phyloP scores from a whole-genome alignment of 1,140 invertebrate species.

The Chironomus striatipennis region DNA sequence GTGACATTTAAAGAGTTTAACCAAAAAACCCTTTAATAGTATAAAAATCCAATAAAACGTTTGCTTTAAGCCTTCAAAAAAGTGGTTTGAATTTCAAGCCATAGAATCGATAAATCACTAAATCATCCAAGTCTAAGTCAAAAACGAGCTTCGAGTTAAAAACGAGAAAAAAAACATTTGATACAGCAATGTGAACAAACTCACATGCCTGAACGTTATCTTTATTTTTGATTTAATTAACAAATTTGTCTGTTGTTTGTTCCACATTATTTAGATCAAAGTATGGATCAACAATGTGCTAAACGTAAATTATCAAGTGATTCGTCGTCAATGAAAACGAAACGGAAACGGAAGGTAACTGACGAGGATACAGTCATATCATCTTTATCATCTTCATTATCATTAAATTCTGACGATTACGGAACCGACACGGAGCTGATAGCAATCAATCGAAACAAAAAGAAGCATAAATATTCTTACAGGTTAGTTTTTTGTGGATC shows the following conservation, averaged over 20 bases:
- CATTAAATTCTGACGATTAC: not conserved
- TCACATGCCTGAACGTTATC: too few relatives aligned
- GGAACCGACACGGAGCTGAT: conserved; percentile 4
- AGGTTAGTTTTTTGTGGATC: not conserved
- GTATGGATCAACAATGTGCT: not conserved
- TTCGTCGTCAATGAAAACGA: not conserved
- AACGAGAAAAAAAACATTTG: too few relatives aligned
- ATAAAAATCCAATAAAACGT: too few relatives aligned
- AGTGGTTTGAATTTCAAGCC: too few relatives aligned
- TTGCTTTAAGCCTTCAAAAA: too few relatives aligned
- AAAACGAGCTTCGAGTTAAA: too few relatives aligned
- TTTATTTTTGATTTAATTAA: too few relatives aligned
- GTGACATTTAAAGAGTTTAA: too few relatives aligned
- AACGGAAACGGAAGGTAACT: not conserved
- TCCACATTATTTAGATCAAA: not conserved
- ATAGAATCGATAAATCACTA: too few relatives aligned
- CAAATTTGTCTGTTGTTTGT: not conserved
- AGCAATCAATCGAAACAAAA: not conserved
- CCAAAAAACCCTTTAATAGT: too few relatives aligned
- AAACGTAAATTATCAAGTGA: not conserved
- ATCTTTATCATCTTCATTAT: not conserved
- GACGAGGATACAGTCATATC: not conserved
- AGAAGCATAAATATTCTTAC: not conserved
- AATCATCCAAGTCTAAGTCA: too few relatives aligned
- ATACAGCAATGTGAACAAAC: too few relatives aligned